These are phyloP conservation scores for Mobula hypostoma DNA, from an alignment of 2,113 vertebrate genomes.

Conservation along the genomic window DNA sequence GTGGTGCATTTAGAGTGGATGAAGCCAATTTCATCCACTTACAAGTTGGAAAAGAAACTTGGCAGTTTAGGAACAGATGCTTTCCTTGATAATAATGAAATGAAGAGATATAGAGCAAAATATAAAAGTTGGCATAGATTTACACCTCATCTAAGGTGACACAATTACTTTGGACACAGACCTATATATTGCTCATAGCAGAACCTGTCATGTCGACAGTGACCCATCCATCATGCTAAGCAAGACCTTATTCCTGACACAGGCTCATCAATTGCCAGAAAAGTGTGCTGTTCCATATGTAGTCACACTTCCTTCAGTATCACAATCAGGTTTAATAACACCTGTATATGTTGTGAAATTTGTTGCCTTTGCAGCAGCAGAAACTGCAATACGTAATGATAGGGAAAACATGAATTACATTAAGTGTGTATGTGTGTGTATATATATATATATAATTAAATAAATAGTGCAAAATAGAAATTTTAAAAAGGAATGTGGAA, in stretches of 20 bases:
- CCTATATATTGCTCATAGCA: background rate
- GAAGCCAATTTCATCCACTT: background rate
- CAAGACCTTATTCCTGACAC: background rate
- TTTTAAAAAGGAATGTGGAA: too few species aligned
- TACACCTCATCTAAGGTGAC: background rate
- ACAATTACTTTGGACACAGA: background rate
- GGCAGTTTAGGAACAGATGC: background rate
- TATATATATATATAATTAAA: too few species aligned
- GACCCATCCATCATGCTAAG: constrained; percentile 8
- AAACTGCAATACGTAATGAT: too few species aligned
- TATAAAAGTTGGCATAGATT: constrained; percentile 16
- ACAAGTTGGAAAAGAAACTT: too few species aligned
- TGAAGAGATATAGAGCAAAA: background rate
- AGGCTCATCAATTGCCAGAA: background rate
- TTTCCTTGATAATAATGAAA: background rate
- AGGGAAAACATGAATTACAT: too few species aligned
- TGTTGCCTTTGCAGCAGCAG: too few species aligned
- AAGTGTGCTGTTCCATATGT: background rate
- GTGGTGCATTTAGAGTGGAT: background rate
- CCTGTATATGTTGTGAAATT: too few species aligned
- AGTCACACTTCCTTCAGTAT: background rate
- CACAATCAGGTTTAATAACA: too few species aligned
- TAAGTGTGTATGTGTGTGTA: too few species aligned
- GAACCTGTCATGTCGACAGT: background rate
- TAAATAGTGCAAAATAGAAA: too few species aligned